phyloP scores from a whole-genome alignment of 2,113 vertebrate genomes.

The Nibea coibor region DNA sequence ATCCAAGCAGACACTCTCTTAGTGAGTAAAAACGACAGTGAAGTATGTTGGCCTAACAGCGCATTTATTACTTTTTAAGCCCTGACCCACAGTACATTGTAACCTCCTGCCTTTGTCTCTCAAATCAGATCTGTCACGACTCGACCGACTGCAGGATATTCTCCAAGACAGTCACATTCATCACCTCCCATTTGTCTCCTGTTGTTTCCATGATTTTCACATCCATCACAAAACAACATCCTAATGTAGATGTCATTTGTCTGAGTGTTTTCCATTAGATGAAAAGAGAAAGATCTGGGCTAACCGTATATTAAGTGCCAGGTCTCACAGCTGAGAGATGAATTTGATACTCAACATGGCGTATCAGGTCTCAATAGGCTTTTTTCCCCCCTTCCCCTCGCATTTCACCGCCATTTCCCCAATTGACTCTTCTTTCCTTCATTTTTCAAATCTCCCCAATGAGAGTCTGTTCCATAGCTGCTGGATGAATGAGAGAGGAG shows the following conservation, averaged over 20 bases:
- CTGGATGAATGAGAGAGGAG: constrained; percentile 48
- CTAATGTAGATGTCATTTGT: constrained; percentile 64
- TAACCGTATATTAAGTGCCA: constrained; percentile 53
- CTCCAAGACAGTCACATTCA: constrained; percentile 56
- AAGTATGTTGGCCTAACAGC: constrained; percentile 12
- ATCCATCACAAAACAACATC: constrained; percentile 64
- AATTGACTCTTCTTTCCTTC: constrained; percentile 39
- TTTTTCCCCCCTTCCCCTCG: constrained; percentile 2
- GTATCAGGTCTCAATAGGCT: constrained; percentile 46
- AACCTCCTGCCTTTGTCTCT: constrained; percentile 35
- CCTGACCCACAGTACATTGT: constrained; percentile 6
- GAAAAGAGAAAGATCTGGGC: constrained; percentile 65
- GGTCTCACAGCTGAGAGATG: constrained; percentile 51
- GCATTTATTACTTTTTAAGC: constrained; percentile 48
- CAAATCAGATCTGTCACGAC: constrained; percentile 52
- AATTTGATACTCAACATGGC: constrained; percentile 54
- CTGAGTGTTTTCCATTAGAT: constrained; percentile 57
- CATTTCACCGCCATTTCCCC: constrained; percentile 41
- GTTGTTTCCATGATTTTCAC: constrained; percentile 57
- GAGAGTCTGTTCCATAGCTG: constrained; percentile 48
- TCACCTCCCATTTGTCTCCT: constrained; percentile 61
- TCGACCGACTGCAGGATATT: constrained; percentile 29
- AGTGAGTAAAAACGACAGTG: constrained; percentile 18
- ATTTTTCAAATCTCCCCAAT: constrained; percentile 59
- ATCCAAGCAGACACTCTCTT: background rate